Base-by-base conservation (phyloP, 2,888 invertebrate species). In the Drosophila ezoana region DNA sequence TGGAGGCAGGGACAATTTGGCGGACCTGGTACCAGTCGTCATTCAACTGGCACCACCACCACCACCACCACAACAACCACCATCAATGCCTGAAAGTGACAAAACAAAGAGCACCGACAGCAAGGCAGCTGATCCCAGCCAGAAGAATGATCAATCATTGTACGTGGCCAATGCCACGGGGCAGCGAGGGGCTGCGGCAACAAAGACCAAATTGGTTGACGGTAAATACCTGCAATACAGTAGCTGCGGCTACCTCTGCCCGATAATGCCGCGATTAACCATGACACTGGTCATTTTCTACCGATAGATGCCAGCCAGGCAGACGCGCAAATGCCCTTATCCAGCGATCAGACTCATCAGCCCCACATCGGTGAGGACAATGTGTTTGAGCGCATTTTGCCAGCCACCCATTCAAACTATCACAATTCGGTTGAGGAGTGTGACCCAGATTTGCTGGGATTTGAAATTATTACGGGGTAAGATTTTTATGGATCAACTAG, bases 401-500 rank as follows among this genome's bases (percentile, higher is more conserved):
- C 76, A 16, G 63, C 60, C n/a, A 63, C 67, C 67, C 81, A 72
- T 57, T 65, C 66, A 60, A 72, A 74, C 69, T 80, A 81, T 71
- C 69, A 76, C 62, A 83, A 77, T 52, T 79, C 78, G 65, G 71
- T 78, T 63, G 96, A 96, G 90, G 96, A 97, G 92, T 97, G 97
- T 92, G 97, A 97, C 92, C 94, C 96, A 52, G 97, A 97, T 93
- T 96, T 97, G 95, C 95, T 97, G 87, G 97, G 97, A 81, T 98
- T 98, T 92, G 98, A 98, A 93, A 94, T 98, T 90, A 95, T 97
- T 89, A 98, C 97, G 79, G 98, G 97, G 94, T 94, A 93, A 93
- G 93, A 14, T 20, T 3, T 49, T 8, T 16, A 5, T n/a, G 4
- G n/a, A 37, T n/a, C 0, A 8, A 14, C 89, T 66, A 37, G 40